These are phyloP conservation scores for Etheostoma nigrum DNA, from an alignment of 2,797 vertebrate genomes.

Conservation along the genomic window DNA sequence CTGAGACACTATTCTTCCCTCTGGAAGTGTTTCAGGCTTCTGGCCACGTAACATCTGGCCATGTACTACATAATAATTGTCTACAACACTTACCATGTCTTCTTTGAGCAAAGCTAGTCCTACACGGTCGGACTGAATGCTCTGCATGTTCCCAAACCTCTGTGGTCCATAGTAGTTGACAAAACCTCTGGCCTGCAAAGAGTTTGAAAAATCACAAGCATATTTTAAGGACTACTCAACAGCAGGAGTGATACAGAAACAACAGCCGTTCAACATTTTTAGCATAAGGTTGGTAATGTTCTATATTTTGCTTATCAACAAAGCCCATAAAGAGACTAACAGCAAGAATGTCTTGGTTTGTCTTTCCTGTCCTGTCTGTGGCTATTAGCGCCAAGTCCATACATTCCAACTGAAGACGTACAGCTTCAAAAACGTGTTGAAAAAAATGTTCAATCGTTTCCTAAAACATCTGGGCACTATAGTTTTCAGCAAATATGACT, in stretches of 20 bases:
- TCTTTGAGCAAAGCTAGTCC: constrained; percentile 93
- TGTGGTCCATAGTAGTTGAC: constrained; percentile 97
- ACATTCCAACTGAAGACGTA: too few species aligned
- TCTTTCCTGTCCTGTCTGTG: background rate
- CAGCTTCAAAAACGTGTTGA: background rate
- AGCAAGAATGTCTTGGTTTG: background rate
- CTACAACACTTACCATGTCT: constrained; percentile 89
- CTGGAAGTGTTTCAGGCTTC: too few species aligned
- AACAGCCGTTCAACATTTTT: background rate
- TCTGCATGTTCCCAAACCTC: constrained; percentile 92
- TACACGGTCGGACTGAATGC: constrained; percentile 90
- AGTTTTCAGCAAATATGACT: background rate
- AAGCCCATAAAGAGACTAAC: background rate
- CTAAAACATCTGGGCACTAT: background rate
- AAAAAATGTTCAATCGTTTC: background rate
- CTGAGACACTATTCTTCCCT: background rate
- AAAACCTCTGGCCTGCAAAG: constrained; percentile 89
- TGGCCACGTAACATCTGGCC: background rate
- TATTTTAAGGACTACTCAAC: background rate
- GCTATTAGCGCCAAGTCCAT: background rate
- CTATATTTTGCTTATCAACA: background rate
- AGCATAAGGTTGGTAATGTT: background rate
- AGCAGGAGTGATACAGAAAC: background rate
- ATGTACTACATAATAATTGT: background rate
- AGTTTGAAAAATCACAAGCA: background rate